Percentiles rank a stretch among this genome's conserved stretches.
These are phyloP conservation scores for Ormyrus thymus DNA, from an alignment of 2,888 invertebrate species.

Conservation along the genomic window DNA sequence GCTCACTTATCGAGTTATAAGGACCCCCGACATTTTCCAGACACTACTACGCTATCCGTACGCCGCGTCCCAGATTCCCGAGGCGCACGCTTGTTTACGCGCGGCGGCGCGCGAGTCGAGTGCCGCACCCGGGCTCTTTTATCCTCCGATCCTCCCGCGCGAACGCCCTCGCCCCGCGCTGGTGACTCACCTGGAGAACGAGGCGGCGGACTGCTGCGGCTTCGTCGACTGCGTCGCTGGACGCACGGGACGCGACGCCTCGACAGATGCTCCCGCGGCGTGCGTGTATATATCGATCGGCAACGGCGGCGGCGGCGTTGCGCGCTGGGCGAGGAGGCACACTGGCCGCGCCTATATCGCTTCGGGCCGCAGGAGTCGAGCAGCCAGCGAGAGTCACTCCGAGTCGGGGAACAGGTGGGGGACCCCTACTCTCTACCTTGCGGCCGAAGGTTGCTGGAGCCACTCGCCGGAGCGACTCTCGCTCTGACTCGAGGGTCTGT, in stretches of 20 bases:
- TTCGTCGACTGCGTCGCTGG: neutral
- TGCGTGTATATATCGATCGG: too few species aligned
- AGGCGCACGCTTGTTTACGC: neutral
- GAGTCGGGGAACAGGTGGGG: slow-evolving; percentile 25
- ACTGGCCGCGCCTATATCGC: slow-evolving; percentile 26
- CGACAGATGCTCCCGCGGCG: neutral
- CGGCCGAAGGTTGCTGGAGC: neutral
- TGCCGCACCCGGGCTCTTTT: too few species aligned
- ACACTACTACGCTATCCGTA: neutral
- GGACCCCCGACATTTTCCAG: too few species aligned
- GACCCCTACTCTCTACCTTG: neutral
- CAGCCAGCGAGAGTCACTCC: neutral
- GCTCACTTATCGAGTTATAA: too few species aligned
- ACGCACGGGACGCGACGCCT: neutral
- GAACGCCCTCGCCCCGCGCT: too few species aligned
- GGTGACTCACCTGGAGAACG: slow-evolving; percentile 50
- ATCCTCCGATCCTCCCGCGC: too few species aligned
- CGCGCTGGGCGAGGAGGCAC: slow-evolving; percentile 23
- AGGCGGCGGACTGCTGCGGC: neutral
- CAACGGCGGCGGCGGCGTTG: too few species aligned
- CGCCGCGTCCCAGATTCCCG: neutral
- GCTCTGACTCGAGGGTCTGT: neutral
- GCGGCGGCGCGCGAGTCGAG: neutral
- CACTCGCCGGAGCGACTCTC: neutral
- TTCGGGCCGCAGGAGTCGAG: neutral